phyloP scores from a whole-genome alignment of 2,113 vertebrate genomes.

The Empidonax traillii region DNA sequence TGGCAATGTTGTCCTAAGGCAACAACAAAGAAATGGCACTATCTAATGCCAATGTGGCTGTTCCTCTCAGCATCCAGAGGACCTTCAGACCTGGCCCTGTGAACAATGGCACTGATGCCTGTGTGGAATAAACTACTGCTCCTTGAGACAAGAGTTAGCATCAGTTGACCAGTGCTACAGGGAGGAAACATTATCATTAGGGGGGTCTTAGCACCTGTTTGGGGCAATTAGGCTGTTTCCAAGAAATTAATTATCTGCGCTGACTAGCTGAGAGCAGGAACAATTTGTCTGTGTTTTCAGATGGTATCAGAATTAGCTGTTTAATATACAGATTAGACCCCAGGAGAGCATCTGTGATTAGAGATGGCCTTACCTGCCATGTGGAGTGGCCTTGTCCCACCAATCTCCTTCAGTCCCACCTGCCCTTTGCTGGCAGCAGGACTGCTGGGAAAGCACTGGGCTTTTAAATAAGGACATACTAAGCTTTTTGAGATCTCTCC shows the following conservation, averaged over 20 bases:
- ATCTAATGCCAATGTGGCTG: background rate
- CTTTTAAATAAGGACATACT: background rate
- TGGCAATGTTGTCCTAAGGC: background rate
- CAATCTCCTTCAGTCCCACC: fast-evolving
- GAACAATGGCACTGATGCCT: background rate
- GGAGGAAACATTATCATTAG: background rate
- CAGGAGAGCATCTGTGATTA: background rate
- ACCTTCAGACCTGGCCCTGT: background rate
- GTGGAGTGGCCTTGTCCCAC: background rate
- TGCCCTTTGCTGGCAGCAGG: background rate
- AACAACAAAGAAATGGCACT: background rate
- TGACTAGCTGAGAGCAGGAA: background rate
- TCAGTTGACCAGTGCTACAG: background rate
- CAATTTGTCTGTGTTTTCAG: background rate
- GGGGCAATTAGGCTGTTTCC: background rate
- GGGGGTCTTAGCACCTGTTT: background rate
- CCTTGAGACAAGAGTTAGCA: background rate
- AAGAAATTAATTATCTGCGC: background rate
- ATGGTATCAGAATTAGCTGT: background rate
- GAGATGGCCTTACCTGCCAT: background rate
- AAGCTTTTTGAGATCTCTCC: background rate
- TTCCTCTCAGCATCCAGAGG: background rate
- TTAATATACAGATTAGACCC: background rate
- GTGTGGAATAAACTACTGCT: background rate
- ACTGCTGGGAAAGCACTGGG: background rate